Evolutionary conservation across 2,113 vertebrate species (phyloP).

Genomic region (Semicossyphus pulcher): DNA sequence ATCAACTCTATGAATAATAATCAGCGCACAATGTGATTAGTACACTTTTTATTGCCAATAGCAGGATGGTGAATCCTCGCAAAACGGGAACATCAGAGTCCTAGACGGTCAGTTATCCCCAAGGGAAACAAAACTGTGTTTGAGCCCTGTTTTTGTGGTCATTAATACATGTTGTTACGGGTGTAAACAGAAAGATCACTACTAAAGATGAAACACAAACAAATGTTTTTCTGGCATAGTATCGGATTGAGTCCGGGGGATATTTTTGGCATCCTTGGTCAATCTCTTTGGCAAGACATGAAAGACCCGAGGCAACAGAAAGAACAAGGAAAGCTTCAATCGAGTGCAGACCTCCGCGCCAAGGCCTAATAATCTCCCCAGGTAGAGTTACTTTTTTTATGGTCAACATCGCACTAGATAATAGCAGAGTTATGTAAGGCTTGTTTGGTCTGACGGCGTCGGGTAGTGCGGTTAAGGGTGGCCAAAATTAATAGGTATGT

Average conservation of each 20-base stretch:
- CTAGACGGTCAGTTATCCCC: background rate
- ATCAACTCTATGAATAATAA: slow-evolving; percentile 46
- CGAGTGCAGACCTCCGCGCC: slow-evolving; percentile 30
- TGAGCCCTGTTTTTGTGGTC: slow-evolving; percentile 9
- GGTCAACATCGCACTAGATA: slow-evolving; percentile 11
- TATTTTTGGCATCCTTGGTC: slow-evolving; percentile 52
- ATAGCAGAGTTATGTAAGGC: slow-evolving; percentile 13
- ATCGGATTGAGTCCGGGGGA: slow-evolving; percentile 20
- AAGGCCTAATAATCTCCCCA: slow-evolving; percentile 62
- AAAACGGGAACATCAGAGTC: background rate
- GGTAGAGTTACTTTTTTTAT: slow-evolving; percentile 26
- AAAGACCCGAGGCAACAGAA: slow-evolving; percentile 42
- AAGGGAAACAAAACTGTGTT: background rate
- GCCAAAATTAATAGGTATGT: slow-evolving; percentile 3
- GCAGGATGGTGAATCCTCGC: background rate
- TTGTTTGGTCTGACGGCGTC: slow-evolving; percentile 3
- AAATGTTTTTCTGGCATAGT: slow-evolving; percentile 15
- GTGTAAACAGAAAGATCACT: slow-evolving; percentile 6
- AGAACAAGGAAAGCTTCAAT: slow-evolving; percentile 34
- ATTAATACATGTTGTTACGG: slow-evolving; percentile 7
- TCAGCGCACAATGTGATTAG: slow-evolving; percentile 31
- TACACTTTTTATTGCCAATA: slow-evolving; percentile 14
- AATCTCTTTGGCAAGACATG: slow-evolving; percentile 55
- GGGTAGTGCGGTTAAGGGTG: background rate
- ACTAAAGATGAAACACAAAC: slow-evolving; percentile 17